phyloP scores from a whole-genome alignment of 2,113 vertebrate species.

The Paracanthobrama guichenoti region DNA sequence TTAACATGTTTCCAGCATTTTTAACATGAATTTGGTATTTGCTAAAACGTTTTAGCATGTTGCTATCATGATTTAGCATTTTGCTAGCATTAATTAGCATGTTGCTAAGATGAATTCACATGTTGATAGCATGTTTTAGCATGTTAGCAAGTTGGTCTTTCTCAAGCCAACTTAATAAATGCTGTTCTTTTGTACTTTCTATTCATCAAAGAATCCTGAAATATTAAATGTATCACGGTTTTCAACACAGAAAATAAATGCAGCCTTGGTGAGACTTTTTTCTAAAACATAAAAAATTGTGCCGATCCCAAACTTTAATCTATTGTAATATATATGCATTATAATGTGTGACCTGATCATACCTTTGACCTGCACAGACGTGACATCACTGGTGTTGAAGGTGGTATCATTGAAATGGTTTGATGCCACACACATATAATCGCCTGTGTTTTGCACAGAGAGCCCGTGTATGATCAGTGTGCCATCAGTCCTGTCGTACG shows the following conservation, averaged over 20 bases:
- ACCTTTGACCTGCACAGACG: slow-evolving; percentile 37
- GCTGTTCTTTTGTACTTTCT: not conserved
- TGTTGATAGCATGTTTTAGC: too few relatives aligned
- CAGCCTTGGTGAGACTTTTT: not conserved
- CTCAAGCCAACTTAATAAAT: not conserved
- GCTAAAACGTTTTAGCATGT: too few relatives aligned
- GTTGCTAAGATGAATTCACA: too few relatives aligned
- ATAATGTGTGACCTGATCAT: not conserved
- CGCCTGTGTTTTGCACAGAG: slow-evolving; percentile 2
- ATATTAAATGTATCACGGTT: not conserved
- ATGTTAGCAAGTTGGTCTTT: too few relatives aligned
- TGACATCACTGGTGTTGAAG: slow-evolving; percentile 21
- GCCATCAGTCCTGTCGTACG: not conserved
- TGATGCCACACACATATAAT: slow-evolving; percentile 16
- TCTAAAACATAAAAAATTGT: not conserved
- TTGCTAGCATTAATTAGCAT: too few relatives aligned
- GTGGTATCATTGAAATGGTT: not conserved
- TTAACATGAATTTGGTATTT: too few relatives aligned
- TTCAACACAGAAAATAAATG: not conserved
- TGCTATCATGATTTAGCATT: too few relatives aligned
- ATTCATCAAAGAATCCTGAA: not conserved
- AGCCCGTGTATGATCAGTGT: slow-evolving; percentile 53
- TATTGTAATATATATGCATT: not conserved
- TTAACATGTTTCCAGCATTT: too few relatives aligned
- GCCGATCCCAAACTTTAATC: not conserved